Evolutionary conservation across 2,888 invertebrate species (phyloP).

Genomic region (Lordiphosa andalusiaca): DNA sequence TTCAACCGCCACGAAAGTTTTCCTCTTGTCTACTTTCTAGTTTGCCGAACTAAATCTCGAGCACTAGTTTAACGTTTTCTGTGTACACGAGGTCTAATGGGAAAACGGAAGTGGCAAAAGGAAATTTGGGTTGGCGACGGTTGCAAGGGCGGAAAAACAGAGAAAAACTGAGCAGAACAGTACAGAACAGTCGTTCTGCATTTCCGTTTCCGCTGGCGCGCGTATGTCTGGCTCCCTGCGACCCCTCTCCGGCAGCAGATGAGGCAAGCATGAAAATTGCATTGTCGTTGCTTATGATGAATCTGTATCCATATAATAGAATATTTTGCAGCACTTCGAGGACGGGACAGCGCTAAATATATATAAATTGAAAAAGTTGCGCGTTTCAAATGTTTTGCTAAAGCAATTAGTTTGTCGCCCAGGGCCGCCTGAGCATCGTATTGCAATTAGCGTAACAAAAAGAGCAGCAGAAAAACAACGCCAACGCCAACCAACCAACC

Average conservation of each 20-base stretch:
- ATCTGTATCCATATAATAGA: slow-evolving; percentile 27
- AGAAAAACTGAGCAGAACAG: slow-evolving; percentile 20
- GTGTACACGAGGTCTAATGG: slow-evolving; percentile 60
- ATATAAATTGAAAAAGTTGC: slow-evolving; percentile 62
- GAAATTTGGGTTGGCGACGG: slow-evolving; percentile 42
- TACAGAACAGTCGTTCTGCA: slow-evolving; percentile 62
- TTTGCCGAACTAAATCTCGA: slow-evolving; percentile 53
- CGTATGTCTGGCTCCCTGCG: slow-evolving; percentile 17
- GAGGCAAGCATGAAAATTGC: slow-evolving; percentile 34
- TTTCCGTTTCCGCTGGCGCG: slow-evolving; percentile 64
- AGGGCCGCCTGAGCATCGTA: slow-evolving; percentile 55
- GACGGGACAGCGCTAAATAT: slow-evolving; percentile 42
- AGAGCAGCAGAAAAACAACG: slow-evolving; percentile 55
- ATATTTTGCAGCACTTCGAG: slow-evolving; percentile 9
- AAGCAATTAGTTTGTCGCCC: slow-evolving; percentile 67
- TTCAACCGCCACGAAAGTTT: slow-evolving; percentile 50
- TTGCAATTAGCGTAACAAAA: slow-evolving; percentile 66
- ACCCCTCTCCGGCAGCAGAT: slow-evolving; percentile 5
- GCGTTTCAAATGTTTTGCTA: slow-evolving; percentile 50
- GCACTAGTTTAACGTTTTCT: slow-evolving; percentile 46
- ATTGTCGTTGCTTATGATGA: slow-evolving; percentile 35
- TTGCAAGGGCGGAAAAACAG: slow-evolving; percentile 23
- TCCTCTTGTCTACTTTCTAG: slow-evolving; percentile 47
- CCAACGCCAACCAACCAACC: slow-evolving; percentile 28
- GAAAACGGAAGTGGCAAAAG: slow-evolving; percentile 49